A percentile compares a stretch with the other conserved stretches of the same genome.
Conservation (phyloP, 2,113 vertebrate genomes). For the Epinephelus moara region DNA sequence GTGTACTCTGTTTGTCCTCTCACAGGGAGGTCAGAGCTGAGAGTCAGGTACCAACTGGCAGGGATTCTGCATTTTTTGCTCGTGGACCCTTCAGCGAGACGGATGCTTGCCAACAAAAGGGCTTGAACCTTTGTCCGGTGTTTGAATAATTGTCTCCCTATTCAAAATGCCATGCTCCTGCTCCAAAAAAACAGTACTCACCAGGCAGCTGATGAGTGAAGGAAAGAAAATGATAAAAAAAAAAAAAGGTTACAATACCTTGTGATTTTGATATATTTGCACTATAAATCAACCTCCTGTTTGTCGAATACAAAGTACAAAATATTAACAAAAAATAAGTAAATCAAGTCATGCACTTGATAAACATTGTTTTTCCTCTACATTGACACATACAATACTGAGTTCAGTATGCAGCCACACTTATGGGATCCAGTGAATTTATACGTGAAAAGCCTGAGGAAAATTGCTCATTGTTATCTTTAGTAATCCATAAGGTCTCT, state of each 20-base stretch:
- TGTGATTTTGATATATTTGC: constrained; percentile 3
- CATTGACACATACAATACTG: constrained; percentile 3
- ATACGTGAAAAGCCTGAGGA: constrained; percentile 34
- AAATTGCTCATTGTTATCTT: constrained; percentile 71
- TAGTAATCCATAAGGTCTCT: constrained; percentile 74
- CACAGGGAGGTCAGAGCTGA: constrained; percentile 58
- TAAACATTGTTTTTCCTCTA: constrained; percentile 1
- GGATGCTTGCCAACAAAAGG: constrained; percentile 64
- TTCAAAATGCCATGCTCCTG: constrained; percentile 44
- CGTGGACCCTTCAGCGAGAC: constrained; percentile 55
- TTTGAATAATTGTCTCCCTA: constrained; percentile 66
- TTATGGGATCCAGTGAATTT: not conserved
- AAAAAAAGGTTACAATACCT: not conserved
- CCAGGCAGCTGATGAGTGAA: constrained; percentile 10
- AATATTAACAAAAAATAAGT: constrained; percentile 37
- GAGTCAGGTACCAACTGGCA: constrained; percentile 50
- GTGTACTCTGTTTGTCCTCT: constrained; percentile 48
- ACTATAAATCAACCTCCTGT: constrained; percentile 2
- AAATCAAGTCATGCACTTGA: not conserved
- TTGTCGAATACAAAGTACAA: not conserved
- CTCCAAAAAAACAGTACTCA: constrained; percentile 32
- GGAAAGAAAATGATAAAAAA: not conserved
- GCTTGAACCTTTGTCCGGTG: constrained; percentile 62
- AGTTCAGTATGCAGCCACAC: constrained; percentile 24
- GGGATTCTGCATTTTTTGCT: constrained; percentile 57